These are phyloP conservation scores for Catostomus latipinnis DNA, from an alignment of 2,797 vertebrate genomes.

Conservation along the genomic window DNA sequence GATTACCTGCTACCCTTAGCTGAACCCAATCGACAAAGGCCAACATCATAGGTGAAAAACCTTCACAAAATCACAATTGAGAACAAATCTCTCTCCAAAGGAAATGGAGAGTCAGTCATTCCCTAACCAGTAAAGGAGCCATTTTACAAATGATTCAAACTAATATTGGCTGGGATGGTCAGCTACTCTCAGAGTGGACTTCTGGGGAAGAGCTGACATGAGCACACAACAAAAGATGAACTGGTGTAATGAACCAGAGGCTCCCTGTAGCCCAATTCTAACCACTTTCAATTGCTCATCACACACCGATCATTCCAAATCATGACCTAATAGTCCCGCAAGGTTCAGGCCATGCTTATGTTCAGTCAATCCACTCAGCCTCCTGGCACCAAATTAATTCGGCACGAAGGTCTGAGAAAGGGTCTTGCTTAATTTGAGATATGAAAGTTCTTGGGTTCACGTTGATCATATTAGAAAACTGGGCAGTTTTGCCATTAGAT, in stretches of 20 bases:
- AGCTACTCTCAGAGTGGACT: constrained; percentile 42
- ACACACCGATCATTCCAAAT: constrained; percentile 66
- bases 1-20: constrained; percentile 56
- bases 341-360: constrained; percentile 54
- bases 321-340: constrained; percentile 62
- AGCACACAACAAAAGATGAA: constrained; percentile 65
- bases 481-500: constrained; percentile 37
- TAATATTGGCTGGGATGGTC: constrained; percentile 26
- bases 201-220: constrained; percentile 54
- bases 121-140: constrained; percentile 23
- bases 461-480: constrained; percentile 39
- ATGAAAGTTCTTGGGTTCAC: constrained; percentile 59
- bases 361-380: constrained; percentile 38
- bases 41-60: constrained; percentile 34
- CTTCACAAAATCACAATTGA: constrained; percentile 7
- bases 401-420: constrained; percentile 44
- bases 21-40: constrained; percentile 38
- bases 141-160: constrained; percentile 37
- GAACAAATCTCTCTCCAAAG: constrained; percentile 27
- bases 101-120: constrained; percentile 8
- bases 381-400: constrained; percentile 65
- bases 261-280: constrained; percentile 63
- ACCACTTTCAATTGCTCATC: constrained; percentile 66
- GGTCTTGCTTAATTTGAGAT: constrained; percentile 55
- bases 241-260: constrained; percentile 66